Conservation (phyloP, 2,113 vertebrate genomes). For the Myocastor coypus region DNA sequence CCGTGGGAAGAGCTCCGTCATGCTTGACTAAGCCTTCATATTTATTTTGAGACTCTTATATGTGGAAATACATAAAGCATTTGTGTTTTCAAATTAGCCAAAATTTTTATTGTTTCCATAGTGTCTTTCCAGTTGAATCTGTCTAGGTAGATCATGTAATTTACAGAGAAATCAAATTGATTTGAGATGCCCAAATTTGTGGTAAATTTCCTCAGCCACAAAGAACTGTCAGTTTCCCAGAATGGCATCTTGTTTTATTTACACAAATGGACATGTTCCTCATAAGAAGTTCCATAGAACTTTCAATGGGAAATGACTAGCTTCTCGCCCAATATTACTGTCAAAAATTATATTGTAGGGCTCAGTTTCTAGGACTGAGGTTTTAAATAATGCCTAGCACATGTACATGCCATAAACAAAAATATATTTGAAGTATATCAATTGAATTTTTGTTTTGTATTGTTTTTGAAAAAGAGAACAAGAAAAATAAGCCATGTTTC, state of each 20-base stretch:
- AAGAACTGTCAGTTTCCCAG: constrained; percentile 25
- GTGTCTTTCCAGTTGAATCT: constrained; percentile 62
- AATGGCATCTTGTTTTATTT: constrained; percentile 77
- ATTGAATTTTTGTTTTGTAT: constrained; percentile 35
- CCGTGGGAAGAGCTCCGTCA: neutral
- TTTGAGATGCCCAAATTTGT: constrained; percentile 67
- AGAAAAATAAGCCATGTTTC: constrained; percentile 71
- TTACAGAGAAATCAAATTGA: constrained; percentile 34
- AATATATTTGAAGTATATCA: constrained; percentile 54
- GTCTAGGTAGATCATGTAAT: constrained; percentile 45
- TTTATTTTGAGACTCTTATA: constrained; percentile 46
- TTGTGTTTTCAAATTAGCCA: constrained; percentile 69
- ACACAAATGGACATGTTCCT: constrained; percentile 63
- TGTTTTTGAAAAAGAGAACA: constrained; percentile 28
- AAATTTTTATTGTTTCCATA: constrained; percentile 74
- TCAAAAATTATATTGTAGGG: constrained; percentile 71
- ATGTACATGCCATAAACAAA: constrained; percentile 63
- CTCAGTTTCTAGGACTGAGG: neutral
- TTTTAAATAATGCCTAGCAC: constrained; percentile 78
- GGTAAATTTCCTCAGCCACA: constrained; percentile 57
- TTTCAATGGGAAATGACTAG: constrained; percentile 74
- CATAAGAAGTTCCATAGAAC: constrained; percentile 61
- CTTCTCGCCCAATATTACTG: constrained; percentile 75
- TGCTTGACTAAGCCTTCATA: constrained; percentile 1
- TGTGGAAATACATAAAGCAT: constrained; percentile 54